These are phyloP conservation scores for Pammene fasciana DNA, from an alignment of 2,888 invertebrate genomes.

Conservation along the genomic window DNA sequence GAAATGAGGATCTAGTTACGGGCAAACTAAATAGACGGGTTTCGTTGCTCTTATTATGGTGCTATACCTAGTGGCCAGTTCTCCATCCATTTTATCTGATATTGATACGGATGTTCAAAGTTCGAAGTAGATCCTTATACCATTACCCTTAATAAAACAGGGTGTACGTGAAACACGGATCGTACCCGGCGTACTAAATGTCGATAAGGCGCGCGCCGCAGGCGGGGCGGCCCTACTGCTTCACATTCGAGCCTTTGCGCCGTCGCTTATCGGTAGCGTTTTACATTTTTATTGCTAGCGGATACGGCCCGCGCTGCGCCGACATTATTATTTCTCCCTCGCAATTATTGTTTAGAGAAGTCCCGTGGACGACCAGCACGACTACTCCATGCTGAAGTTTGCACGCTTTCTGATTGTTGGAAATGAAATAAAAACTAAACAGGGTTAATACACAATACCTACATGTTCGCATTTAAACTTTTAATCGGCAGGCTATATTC, in stretches of 20 bases:
- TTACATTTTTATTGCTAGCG: conserved; percentile 83
- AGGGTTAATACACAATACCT: background rate
- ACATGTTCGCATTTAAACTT: background rate
- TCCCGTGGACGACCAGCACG: conserved; percentile 52
- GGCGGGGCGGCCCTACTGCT: conserved; percentile 55
- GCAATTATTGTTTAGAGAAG: conserved; percentile 81
- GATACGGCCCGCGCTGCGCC: conserved; percentile 76
- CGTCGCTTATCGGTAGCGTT: conserved; percentile 80
- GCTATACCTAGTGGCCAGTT: no score
- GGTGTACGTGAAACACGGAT: no score
- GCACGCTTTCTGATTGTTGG: conserved; percentile 46
- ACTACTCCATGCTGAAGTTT: conserved; percentile 46
- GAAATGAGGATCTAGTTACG: no score
- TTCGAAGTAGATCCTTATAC: no score
- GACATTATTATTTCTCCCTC: conserved; percentile 80
- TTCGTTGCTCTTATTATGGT: no score
- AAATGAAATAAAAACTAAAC: conserved; percentile 29
- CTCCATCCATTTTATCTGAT: no score
- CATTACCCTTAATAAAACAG: no score
- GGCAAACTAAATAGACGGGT: no score
- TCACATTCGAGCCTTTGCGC: conserved; percentile 76
- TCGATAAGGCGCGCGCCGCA: conserved; percentile 45
- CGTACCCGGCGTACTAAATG: conserved; percentile 8
- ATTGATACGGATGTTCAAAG: no score
- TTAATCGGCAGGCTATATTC: background rate